phyloP scores from a whole-genome alignment of 2,113 vertebrate species.

The Pseudorectes ferrugineus region DNA sequence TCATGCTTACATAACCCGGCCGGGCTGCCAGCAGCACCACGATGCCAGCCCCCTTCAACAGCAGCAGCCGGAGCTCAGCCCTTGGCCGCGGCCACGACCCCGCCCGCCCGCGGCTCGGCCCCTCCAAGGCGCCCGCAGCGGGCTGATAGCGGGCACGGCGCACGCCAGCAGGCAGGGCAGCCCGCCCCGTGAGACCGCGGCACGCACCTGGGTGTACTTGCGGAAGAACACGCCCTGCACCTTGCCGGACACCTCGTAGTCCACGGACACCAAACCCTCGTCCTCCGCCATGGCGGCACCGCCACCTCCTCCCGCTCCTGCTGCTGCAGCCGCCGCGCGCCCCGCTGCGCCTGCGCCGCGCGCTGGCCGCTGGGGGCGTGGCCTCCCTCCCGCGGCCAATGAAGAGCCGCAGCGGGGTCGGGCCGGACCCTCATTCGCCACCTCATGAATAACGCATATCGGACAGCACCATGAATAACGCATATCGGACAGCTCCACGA shows the following conservation, averaged over 20 bases:
- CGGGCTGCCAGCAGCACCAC: background rate
- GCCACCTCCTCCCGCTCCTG: accelerated
- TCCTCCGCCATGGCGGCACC: slow-evolving; percentile 75
- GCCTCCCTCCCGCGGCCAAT: background rate
- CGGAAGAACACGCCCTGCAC: slow-evolving; percentile 96
- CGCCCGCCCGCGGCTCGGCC: background rate
- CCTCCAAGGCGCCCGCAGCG: accelerated
- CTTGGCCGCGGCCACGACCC: accelerated
- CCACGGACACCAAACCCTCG: slow-evolving; percentile 81
- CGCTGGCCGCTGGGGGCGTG: accelerated
- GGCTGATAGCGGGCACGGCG: background rate
- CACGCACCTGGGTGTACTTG: slow-evolving; percentile 89
- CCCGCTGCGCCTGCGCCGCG: background rate
- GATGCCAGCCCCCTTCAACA: background rate
- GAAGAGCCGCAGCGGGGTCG: background rate
- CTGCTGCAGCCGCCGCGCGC: accelerated
- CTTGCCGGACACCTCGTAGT: slow-evolving; percentile 89
- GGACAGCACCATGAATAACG: too few species aligned
- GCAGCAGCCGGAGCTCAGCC: background rate
- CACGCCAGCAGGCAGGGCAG: background rate
- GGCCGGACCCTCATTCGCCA: accelerated
- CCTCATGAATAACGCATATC: background rate
- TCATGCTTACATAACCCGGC: accelerated
- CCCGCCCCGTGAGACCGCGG: too few species aligned
- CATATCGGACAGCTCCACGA: background rate